These are phyloP conservation scores for Lycaena phlaeas DNA, from an alignment of 2,888 invertebrate genomes.

Conservation along the genomic window DNA sequence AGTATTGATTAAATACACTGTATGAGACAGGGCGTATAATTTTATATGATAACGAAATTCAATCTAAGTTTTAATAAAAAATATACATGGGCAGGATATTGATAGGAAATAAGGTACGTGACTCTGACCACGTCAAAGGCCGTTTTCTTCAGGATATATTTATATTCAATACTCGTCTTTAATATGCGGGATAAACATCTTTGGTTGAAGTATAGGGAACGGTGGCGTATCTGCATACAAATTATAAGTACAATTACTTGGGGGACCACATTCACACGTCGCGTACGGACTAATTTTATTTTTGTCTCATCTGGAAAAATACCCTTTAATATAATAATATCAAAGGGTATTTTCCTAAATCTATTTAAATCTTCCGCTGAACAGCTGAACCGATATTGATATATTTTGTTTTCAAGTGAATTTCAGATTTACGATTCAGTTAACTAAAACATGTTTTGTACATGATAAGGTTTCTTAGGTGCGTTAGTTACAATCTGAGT, in stretches of 20 bases:
- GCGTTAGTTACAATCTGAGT: no score
- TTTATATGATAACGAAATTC: neutral
- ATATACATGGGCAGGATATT: constrained; percentile 5
- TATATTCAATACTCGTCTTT: constrained; percentile 23
- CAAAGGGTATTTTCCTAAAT: no score
- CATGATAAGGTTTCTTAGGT: no score
- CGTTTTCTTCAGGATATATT: constrained; percentile 14
- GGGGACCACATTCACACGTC: constrained; percentile 19
- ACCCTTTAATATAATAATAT: no score
- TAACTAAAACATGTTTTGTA: no score
- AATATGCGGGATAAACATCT: constrained; percentile 32
- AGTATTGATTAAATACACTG: no score
- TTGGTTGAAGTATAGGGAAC: constrained; percentile 32
- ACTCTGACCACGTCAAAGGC: constrained; percentile 12
- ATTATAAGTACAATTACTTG: constrained; percentile 19
- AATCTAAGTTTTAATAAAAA: constrained; percentile 7
- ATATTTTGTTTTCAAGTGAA: no score
- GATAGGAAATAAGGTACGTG: constrained; percentile 14
- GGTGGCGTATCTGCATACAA: constrained; percentile 36
- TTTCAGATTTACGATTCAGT: no score
- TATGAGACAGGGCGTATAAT: no score
- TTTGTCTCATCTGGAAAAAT: no score
- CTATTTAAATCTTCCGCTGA: no score
- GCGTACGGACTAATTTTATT: constrained; percentile 18
- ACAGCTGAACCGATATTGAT: no score